Evolutionary conservation across 2,888 invertebrate genomes (phyloP).

Genomic region (Drosophila demipolita): DNA sequence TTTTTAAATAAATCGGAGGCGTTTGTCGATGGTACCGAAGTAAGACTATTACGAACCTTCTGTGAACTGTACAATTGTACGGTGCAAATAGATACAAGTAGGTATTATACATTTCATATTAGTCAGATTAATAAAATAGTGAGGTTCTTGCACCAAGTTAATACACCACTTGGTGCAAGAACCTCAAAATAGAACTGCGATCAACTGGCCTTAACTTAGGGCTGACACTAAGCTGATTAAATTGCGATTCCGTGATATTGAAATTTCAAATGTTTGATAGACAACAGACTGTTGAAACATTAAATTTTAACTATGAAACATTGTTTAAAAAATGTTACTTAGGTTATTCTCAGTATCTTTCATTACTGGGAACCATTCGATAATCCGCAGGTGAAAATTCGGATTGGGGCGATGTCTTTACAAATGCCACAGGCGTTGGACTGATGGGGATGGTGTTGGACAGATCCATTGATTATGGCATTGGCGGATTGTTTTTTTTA

Average conservation of each 20-base stretch:
- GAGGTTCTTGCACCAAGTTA: too few relatives aligned
- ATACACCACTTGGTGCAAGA: background rate
- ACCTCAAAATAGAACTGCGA: background rate
- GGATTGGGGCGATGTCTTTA: constrained; percentile 89
- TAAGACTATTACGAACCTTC: constrained; percentile 83
- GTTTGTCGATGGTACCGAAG: constrained; percentile 87
- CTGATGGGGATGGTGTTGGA: constrained; percentile 87
- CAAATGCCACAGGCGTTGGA: constrained; percentile 88
- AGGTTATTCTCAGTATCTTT: background rate
- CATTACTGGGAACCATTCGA: background rate
- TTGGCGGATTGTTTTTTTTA: constrained; percentile 74
- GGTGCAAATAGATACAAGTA: constrained; percentile 81
- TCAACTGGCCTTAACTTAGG: constrained; percentile 1
- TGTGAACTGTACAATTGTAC: constrained; percentile 85
- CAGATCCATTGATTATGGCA: constrained; percentile 87
- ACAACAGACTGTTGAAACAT: background rate
- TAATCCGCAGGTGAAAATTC: constrained; percentile 45
- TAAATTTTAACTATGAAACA: background rate
- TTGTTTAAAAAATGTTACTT: background rate
- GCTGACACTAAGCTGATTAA: background rate
- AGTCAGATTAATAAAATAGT: background rate
- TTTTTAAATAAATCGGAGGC: constrained; percentile 45
- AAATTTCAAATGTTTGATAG: background rate
- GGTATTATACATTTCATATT: constrained; percentile 15
- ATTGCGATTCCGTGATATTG: background rate